Evolutionary conservation across 2,797 vertebrate genomes (phyloP), one percentile per base, ranked within the genome.

Genomic region (Diplodus sargus): DNA sequence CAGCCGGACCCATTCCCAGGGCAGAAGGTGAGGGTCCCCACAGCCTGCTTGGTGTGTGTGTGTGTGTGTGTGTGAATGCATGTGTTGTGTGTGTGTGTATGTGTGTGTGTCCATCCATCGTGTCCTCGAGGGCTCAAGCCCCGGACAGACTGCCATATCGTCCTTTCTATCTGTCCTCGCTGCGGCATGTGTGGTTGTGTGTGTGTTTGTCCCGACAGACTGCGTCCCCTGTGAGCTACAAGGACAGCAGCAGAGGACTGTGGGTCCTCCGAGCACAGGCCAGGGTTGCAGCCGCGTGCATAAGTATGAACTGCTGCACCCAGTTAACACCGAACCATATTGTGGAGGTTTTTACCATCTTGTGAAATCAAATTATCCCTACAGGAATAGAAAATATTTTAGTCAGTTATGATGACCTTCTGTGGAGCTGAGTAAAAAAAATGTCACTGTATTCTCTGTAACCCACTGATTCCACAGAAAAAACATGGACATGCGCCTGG

Each of bases 1-100:
- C 95, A 95, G 95, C 94, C 93, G 94, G 93, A 94, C 91, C 87
- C 89, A 90, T 94, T 95, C 95, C 94, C 95, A 95, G 94, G 94
- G 94, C 95, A 95, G 94, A 95, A 95, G 94, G 94, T 94, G 91
- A 95, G 93, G 93, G 93, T 93, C 92, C 91, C 91, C 70, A 78
- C 87, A 78, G 93, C 83, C 90, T 83, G 87, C 78, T 80, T 72
- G 34, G 62, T 76, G 28, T 28, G 28, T 4, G 79, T 28, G 79
- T 76, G n/a, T n/a, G n/a, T n/a, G n/a, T n/a, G 67, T 69, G 66
- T 77, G 53, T 75, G 79, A 49, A 42, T 73, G 82, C 51, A 64
- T 66, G 43, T 67, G 53, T 78, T 7, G 77, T 47, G 65, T 66
- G 42, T 66, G 49, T 79, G 43, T 66, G 42, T 66, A 45, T 79